These are phyloP conservation scores for Lates japonicus DNA, from an alignment of 2,797 vertebrate species.

Conservation along the genomic window DNA sequence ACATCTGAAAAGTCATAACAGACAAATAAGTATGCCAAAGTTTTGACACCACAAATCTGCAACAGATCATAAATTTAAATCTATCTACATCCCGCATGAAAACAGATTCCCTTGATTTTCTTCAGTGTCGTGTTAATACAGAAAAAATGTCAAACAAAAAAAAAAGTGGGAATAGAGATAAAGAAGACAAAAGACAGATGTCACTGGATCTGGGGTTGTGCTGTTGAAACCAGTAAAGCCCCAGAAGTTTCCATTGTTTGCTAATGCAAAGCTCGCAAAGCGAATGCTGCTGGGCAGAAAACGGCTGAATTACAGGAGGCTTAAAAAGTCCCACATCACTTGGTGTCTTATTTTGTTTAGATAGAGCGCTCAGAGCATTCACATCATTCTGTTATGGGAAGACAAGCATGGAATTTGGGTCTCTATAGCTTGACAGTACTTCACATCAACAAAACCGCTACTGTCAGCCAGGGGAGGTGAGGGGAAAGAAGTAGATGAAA, in stretches of 20 bases:
- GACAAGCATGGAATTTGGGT: slow-evolving; percentile 55
- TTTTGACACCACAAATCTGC: slow-evolving; percentile 9
- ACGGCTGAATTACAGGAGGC: slow-evolving; percentile 46
- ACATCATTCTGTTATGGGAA: slow-evolving; percentile 57
- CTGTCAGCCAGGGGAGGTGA: slow-evolving; percentile 63
- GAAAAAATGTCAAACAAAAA: slow-evolving; percentile 26
- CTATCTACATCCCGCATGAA: neutral
- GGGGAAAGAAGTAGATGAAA: slow-evolving; percentile 51
- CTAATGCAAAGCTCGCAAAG: slow-evolving; percentile 23
- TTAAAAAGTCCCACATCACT: slow-evolving; percentile 55
- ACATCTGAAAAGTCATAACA: neutral
- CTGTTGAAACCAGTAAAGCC: slow-evolving; percentile 17
- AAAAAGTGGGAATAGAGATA: slow-evolving; percentile 8
- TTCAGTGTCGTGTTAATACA: slow-evolving; percentile 16
- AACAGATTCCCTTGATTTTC: slow-evolving; percentile 18
- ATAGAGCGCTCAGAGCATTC: slow-evolving; percentile 57
- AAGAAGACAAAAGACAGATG: slow-evolving; percentile 26
- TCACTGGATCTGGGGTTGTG: slow-evolving; percentile 23
- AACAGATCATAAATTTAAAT: slow-evolving; percentile 17
- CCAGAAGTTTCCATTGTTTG: slow-evolving; percentile 32
- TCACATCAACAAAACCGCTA: slow-evolving; percentile 65
- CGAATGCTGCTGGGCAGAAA: slow-evolving; percentile 48
- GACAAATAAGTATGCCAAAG: slow-evolving; percentile 10
- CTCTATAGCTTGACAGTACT: slow-evolving; percentile 60
- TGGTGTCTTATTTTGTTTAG: slow-evolving; percentile 53